Percentiles rank a stretch among this genome's conserved stretches.
phyloP scores from a whole-genome alignment of 2,113 vertebrate species.

The Halichoeres trimaculatus region DNA sequence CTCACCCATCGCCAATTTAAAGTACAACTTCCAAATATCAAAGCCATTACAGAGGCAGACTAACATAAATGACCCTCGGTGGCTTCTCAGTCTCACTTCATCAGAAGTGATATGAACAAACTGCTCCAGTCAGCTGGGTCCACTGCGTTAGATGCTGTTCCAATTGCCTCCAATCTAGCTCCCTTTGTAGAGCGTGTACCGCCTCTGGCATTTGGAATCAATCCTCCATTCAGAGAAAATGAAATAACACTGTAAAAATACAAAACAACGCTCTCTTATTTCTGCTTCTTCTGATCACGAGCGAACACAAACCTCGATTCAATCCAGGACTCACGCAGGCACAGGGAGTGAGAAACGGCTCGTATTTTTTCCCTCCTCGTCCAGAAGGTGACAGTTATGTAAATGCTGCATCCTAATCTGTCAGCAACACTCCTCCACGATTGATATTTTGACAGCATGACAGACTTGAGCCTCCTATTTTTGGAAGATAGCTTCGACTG shows the following conservation, averaged over 20 bases:
- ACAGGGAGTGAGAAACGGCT: constrained; percentile 1
- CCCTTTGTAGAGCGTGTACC: constrained; percentile 50
- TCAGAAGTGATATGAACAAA: constrained; percentile 60
- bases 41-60: constrained; percentile 34
- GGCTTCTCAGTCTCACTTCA: constrained; percentile 50
- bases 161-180: constrained; percentile 49
- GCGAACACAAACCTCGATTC: background rate
- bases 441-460: constrained; percentile 71
- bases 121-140: constrained; percentile 52
- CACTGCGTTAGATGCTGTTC: constrained; percentile 50
- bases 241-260: constrained; percentile 32
- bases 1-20: constrained; percentile 8
- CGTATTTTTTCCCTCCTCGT: constrained; percentile 7
- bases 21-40: constrained; percentile 11
- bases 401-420: constrained; percentile 69
- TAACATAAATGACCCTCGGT: constrained; percentile 48
- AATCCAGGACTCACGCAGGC: constrained; percentile 18
- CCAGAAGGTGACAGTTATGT: constrained; percentile 66
- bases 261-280: background rate
- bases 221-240: constrained; percentile 53
- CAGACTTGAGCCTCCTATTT: constrained; percentile 67
- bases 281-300: background rate
- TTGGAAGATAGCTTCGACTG: constrained; percentile 58
- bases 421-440: constrained; percentile 56
- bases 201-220: constrained; percentile 58